Conservation (phyloP, 30 jellyfish, hydroid and myxozoan genomes). For the Hydractinia symbiolongicarpus region DNA sequence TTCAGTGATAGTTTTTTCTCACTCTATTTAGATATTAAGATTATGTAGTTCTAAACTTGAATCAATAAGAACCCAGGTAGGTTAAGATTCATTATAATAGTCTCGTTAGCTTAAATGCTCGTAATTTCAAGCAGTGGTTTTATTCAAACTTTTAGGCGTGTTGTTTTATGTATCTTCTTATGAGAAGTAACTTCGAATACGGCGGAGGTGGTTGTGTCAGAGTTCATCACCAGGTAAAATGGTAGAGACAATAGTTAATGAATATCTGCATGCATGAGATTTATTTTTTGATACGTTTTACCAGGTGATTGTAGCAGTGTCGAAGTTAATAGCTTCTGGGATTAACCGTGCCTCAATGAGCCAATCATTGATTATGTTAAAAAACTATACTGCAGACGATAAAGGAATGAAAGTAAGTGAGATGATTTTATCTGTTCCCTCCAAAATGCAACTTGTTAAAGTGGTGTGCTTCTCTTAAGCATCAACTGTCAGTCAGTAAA, state of each 20-base stretch:
- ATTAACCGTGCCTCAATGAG: conserved; percentile 90
- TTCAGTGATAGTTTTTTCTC: background rate
- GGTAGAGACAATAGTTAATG: background rate
- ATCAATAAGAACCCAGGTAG: conserved; percentile 79
- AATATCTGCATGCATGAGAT: background rate
- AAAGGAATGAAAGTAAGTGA: conserved; percentile 72
- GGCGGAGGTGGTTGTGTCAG: conserved; percentile 96
- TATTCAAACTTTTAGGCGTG: conserved; percentile 58
- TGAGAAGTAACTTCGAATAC: conserved; percentile 89
- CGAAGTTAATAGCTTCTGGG: conserved; percentile 90
- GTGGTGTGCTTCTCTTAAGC: background rate
- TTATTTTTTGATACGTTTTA: background rate
- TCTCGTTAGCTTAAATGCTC: conserved; percentile 5
- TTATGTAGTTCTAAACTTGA: conserved; percentile 88
- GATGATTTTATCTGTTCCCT: background rate
- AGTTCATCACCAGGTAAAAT: conserved; percentile 87
- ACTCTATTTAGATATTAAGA: conserved; percentile 49
- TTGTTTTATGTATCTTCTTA: conserved; percentile 88
- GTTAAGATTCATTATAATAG: background rate
- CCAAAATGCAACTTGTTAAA: background rate
- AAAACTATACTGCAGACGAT: conserved; percentile 81
- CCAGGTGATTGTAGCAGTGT: conserved; percentile 95
- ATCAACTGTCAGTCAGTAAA: background rate
- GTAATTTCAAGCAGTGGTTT: background rate
- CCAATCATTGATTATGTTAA: conserved; percentile 70